These are phyloP conservation scores for Xanthorhoe designata DNA, from an alignment of 2,888 invertebrate genomes.

Conservation along the genomic window DNA sequence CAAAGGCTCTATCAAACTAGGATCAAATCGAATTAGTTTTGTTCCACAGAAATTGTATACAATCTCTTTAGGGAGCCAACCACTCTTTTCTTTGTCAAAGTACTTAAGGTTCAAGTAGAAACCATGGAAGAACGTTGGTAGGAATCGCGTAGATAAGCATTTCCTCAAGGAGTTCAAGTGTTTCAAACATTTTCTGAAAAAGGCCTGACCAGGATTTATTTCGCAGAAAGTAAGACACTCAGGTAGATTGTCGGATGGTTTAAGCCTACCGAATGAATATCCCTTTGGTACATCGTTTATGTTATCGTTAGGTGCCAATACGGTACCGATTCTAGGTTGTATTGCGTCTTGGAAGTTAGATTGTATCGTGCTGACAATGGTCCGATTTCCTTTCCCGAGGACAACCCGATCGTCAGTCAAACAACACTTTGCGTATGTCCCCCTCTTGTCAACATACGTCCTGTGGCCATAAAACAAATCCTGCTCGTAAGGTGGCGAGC, in stretches of 20 bases:
- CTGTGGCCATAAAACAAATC: conserved; percentile 76
- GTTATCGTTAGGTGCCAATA: conserved; percentile 80
- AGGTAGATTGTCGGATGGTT: conserved; percentile 71
- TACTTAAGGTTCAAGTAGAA: conserved; percentile 68
- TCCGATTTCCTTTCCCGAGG: conserved; percentile 65
- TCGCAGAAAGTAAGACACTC: conserved; percentile 73
- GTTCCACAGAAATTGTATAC: conserved; percentile 75
- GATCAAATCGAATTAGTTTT: conserved; percentile 74
- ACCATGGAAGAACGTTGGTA: conserved; percentile 63
- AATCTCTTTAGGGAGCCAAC: conserved; percentile 73
- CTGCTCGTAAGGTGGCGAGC: conserved; percentile 70
- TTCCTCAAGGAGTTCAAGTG: conserved; percentile 75
- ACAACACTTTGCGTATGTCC: conserved; percentile 77
- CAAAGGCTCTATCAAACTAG: conserved; percentile 78
- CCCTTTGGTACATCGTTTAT: conserved; percentile 74
- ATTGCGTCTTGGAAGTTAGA: conserved; percentile 67
- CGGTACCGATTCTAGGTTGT: conserved; percentile 68
- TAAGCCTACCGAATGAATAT: conserved; percentile 74
- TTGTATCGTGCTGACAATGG: conserved; percentile 69
- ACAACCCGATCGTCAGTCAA: conserved; percentile 66
- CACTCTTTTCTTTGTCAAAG: conserved; percentile 69
- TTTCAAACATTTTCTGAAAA: conserved; percentile 74
- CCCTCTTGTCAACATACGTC: conserved; percentile 74
- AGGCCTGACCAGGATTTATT: conserved; percentile 64
- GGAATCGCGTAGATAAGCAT: conserved; percentile 58